Evolutionary conservation across 2,113 vertebrate genomes (phyloP), one percentile per base, ranked within the genome.

Genomic region (Lonchura striata): DNA sequence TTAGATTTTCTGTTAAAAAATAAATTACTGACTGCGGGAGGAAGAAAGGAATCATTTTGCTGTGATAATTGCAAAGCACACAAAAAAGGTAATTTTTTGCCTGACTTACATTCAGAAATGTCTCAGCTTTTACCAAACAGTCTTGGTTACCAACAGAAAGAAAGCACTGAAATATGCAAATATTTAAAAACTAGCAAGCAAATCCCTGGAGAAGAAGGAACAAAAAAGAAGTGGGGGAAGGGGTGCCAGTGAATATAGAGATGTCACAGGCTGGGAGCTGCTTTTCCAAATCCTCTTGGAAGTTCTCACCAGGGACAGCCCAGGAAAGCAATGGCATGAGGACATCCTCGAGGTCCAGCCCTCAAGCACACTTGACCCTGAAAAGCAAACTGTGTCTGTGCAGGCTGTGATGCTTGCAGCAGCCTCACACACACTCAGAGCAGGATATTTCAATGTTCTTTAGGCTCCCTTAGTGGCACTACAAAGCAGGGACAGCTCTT

Each of bases 121-220:
- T 90, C 88, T 94, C 92, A 65, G 94, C 90, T 93, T 94, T 96
- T 65, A 76, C 88, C 68, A 89, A 91, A 90, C 69, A 87, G 84
- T 92, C 60, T 90, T 88, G 94, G 97, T 96, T 97, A 97, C 97
- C 95, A 96, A 70, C 86, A 89, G 70, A 96, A 97, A 96, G 96
- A 79, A 93, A 93, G 30, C 85, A 72, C 79, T 57, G 85, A 88
- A 92, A 96, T 86, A 97, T 80, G 90, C 92, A 92, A 96, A 92
- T 86, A 94, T 93, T 95, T 70, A 61, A 91, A 95, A 94, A 95
- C 64, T 30, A 90, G 76, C 64, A 57, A 91, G 88, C 42, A 92
- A 83, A 75, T 80, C 86, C 88, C 82, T 44, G 72, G 86, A 84
- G 95, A 75, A 92, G 41, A 53, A 60, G 33, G n/a, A 91, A 89